phyloP scores from a whole-genome alignment of 2,888 invertebrate species.

The Polydesmus complanatus region DNA sequence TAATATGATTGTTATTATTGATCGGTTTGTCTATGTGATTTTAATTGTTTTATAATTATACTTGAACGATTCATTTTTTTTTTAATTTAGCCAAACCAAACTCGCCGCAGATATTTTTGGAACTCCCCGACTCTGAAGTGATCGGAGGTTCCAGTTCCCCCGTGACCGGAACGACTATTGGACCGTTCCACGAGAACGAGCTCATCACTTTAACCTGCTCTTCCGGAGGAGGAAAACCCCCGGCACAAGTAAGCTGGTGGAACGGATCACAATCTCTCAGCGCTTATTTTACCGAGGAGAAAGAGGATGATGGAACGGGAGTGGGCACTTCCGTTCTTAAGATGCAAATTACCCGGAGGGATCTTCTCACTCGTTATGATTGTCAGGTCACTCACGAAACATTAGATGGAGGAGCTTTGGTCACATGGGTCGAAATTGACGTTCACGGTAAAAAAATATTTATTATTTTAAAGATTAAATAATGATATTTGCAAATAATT shows the following conservation, averaged over 20 bases:
- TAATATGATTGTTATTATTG: too few species aligned
- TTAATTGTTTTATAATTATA: too few species aligned
- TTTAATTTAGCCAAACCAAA: conserved; percentile 7
- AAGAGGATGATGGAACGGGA: conserved; percentile 41
- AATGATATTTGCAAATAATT: too few species aligned
- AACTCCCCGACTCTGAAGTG: background rate
- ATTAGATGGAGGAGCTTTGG: conserved; percentile 28
- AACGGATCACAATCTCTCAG: conserved; percentile 53
- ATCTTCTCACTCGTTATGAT: conserved; percentile 54
- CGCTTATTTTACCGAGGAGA: conserved; percentile 33
- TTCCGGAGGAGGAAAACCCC: conserved; percentile 68
- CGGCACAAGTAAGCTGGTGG: conserved; percentile 71
- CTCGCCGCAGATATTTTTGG: conserved; percentile 1
- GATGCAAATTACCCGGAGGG: conserved; percentile 52
- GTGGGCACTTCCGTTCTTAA: conserved; percentile 49
- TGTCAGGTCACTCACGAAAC: conserved; percentile 50
- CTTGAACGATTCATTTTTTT: background rate
- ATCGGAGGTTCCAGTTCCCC: background rate
- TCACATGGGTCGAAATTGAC: conserved; percentile 44
- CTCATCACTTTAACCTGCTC: conserved; percentile 54
- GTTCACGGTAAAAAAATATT: conserved; percentile 67
- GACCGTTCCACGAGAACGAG: conserved; percentile 55
- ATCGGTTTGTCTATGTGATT: too few species aligned
- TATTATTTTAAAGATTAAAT: too few species aligned
- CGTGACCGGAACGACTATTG: conserved; percentile 31